Evolutionary conservation across 1,140 invertebrate species (phyloP).

Genomic region (Augochlora pura): DNA sequence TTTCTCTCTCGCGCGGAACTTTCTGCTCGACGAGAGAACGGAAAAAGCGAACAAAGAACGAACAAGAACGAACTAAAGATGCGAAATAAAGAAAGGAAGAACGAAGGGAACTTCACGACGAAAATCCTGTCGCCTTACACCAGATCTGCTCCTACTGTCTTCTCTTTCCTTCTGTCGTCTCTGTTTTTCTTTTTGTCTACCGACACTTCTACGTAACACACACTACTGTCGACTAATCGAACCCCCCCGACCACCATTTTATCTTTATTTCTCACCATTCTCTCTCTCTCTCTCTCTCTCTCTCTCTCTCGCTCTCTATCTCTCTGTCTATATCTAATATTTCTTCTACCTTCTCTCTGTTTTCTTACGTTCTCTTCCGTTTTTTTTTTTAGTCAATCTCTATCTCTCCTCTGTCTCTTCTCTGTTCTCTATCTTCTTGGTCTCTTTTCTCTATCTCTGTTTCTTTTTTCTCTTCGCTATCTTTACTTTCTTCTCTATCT

Average conservation of each 20-base stretch:
- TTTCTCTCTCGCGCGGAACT: not conserved
- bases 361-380: conserved; percentile 28
- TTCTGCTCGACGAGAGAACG: conserved; percentile 8
- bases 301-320: not conserved
- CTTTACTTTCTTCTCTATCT: conserved; percentile 37
- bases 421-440: conserved; percentile 13
- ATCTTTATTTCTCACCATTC: not conserved
- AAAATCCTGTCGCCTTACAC: not conserved
- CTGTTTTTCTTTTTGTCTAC: not conserved
- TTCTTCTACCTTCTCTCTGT: too few species aligned
- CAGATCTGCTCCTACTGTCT: conserved; percentile 25
- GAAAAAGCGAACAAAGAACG: not conserved
- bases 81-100: not conserved
- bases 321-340: too few species aligned
- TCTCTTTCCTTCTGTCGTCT: conserved; percentile 9
- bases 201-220: not conserved
- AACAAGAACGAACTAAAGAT: not conserved
- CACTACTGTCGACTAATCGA: conserved; percentile 4
- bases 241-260: not conserved
- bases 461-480: conserved; percentile 22
- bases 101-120: conserved; percentile 2
- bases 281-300: conserved; percentile 26
- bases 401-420: conserved; percentile 41
- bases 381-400: too few species aligned
- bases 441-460: conserved; percentile 62